Base-by-base conservation (phyloP, 1,140 invertebrate genomes). In the Drusus annulatus region DNA sequence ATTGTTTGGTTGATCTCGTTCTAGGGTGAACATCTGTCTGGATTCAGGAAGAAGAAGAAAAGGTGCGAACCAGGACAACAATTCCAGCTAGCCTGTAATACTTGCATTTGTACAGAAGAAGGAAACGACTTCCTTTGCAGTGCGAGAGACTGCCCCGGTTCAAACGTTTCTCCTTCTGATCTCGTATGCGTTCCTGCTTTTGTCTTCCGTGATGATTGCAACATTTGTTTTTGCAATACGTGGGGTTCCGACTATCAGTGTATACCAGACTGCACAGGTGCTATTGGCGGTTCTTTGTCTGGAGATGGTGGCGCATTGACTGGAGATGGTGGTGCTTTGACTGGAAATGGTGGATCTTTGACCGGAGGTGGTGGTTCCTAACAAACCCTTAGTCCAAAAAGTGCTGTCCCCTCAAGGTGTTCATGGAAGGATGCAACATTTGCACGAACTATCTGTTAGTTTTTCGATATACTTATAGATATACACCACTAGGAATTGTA, bases 91-190 rank as follows among this genome's bases (percentile, higher is more conserved):
- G n/a, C 0, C 8, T 56, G 54, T n/a, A 56, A 56, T 21, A 56
- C 54, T 17, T 56, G 54, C 54, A 56, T n/a, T n/a, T 56, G 54
- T 17, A 21, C 19, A 1, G 0, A 17, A 17, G 54, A 56, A n/a
- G 54, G 54, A 7, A 56, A 56, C 54, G 19, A 56, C n/a, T 56
- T 56, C n/a, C 54, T 56, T 21, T 56, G 54, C 54, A 56, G n/a
- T n/a, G 19, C 6, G 1, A n/a, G 10, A 56, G 1, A 7, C 54
- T 56, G 54, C 54, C 54, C 54, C 19, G 54, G 54, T 2, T n/a
- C 54, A 21, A n/a, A 56, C n/a, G 10, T 56, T 10, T n/a, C n/a
- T 21, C n/a, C 19, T 21, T n/a, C n/a, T 10, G 19, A 56, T 16
- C 19, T 56, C n/a, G 54, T 56, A 7, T 56, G 54, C 19, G 54